phyloP scores from a whole-genome alignment of 2,888 invertebrate genomes.

The Ptycholaimellus sp. region DNA sequence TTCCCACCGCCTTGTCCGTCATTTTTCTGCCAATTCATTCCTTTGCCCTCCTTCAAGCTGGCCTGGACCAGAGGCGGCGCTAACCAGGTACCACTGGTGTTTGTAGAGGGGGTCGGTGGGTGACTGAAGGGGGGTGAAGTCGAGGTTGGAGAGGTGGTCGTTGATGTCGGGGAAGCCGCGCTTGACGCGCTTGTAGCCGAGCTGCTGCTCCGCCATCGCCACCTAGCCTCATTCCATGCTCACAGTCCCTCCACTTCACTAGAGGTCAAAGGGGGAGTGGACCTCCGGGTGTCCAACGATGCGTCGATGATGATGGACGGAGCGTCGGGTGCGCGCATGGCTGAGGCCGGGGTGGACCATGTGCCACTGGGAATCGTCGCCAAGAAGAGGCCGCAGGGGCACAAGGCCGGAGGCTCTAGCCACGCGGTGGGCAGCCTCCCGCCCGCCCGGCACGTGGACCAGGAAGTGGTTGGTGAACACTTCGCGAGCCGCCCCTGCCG shows the following conservation, averaged over 20 bases:
- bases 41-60: too few species aligned
- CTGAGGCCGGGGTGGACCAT: constrained; percentile 75
- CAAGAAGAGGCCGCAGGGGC: too few species aligned
- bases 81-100: constrained; percentile 78
- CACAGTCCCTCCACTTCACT: constrained; percentile 1
- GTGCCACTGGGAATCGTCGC: constrained; percentile 69
- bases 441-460: constrained; percentile 53
- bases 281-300: constrained; percentile 77
- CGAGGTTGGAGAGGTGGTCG: constrained; percentile 26
- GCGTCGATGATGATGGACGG: constrained; percentile 58
- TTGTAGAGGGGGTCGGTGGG: constrained; percentile 87
- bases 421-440: constrained; percentile 27
- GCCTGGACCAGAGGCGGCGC: too few species aligned
- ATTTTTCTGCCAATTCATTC: constrained; percentile 46
- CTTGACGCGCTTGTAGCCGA: constrained; percentile 43
- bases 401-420: too few species aligned
- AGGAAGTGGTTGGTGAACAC: constrained; percentile 87
- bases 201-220: constrained; percentile 55
- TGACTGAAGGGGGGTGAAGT: constrained; percentile 25
- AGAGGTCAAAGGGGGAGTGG: constrained; percentile 2
- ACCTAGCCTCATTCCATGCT: constrained; percentile 38
- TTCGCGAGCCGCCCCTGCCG: too few species aligned
- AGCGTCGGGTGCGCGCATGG: constrained; percentile 59
- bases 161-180: constrained; percentile 48
- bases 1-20: constrained; percentile 96